Evolutionary conservation across 2,797 vertebrate genomes (phyloP), one percentile per base, ranked within the genome.

Genomic region (Gymnocypris eckloni): DNA sequence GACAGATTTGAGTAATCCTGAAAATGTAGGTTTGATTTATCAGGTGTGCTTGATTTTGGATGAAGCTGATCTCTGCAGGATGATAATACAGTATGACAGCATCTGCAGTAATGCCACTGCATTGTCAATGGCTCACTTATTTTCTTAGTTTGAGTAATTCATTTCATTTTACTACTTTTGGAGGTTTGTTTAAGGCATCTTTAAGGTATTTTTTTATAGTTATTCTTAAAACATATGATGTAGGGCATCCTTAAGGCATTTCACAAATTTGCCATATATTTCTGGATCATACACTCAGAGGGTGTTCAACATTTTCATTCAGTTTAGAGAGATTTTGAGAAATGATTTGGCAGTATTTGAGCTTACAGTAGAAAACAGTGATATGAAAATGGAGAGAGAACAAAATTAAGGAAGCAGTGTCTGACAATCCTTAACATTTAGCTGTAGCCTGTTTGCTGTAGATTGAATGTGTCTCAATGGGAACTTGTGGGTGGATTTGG

Each of bases 271-370:
- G 16, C 4, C 39, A 4, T 70, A 22, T 66, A 33, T 70, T 70
- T 12, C 18, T 41, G 8, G 20, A 41, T 70, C 67, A 22, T 22
- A 22, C 67, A 70, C 22, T 10, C 18, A 41, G 37, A 41, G 8
- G 28, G 6, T 50, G 9, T 75, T 52, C 25, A 28, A 45, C 25
- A 25, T 75, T 75, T 54, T 37, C 25, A 7, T 56, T 56, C 4
- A 1, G 16, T 75, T 76, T 76, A 76, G 48, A 76, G 73, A 76
- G 75, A 33, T 59, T 15, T 77, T 39, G 10, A 56, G 33, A 66
- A 79, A 79, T 28, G 41, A 5, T 66, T 45, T 66, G 59, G 16
- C n/a, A 33, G 16, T 64, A 59, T 45, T 25, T 61, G 37, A 64
- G 48, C 25, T 64, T 25, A 64, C 22, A 16, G 56, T n/a, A 45